Evolutionary conservation across 2,888 invertebrate species (phyloP), one percentile per base, ranked within the genome.

Genomic region (Tachina grossa): DNA sequence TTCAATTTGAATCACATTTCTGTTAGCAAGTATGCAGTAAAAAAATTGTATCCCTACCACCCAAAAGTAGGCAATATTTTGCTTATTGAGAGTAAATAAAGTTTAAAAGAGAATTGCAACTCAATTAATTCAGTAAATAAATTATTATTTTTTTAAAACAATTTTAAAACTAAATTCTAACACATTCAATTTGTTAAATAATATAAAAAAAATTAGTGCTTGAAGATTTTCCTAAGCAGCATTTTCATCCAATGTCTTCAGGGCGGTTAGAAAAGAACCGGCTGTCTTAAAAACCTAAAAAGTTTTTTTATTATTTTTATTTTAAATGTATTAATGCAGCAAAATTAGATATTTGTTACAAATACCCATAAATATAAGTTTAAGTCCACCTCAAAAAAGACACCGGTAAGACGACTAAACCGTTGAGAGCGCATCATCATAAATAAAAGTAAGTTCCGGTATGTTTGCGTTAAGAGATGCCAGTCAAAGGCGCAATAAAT

Each of bases 281-380:
- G 83, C 79, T 0, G 83, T 83, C n/a, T 61, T 79, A n/a, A 79
- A 83, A n/a, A 68, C 66, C 83, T 83, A 6, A 11, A 69, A 66
- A 6, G 10, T 43, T 5, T 43, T 10, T 11, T 22, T 16, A 13
- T n/a, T 1, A 61, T 0, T 68, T 43, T 8, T 4, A 39, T 53
- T 41, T 14, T 11, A 55, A 31, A 10, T 9, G 11, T 31, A n/a
- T 47, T 14, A 6, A 6, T 39, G 19, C 6, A 14, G 3, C 31
- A 16, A 3, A 1, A 1, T 61, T 16, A 11, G n/a, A n/a, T n/a
- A 9, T 41, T 9, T 39, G 2, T 41, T 2, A 39, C 9, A 59
- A 16, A 39, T 43, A 61, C 61, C 61, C 61, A 61, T 43, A 61
- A 16, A 16, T 43, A 68, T 53, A 79, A 61, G 16, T 10, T 53